Percentiles rank a stretch among this genome's conserved stretches.
phyloP scores from a whole-genome alignment of 2,888 invertebrate species.

The Dynastes tityus region DNA sequence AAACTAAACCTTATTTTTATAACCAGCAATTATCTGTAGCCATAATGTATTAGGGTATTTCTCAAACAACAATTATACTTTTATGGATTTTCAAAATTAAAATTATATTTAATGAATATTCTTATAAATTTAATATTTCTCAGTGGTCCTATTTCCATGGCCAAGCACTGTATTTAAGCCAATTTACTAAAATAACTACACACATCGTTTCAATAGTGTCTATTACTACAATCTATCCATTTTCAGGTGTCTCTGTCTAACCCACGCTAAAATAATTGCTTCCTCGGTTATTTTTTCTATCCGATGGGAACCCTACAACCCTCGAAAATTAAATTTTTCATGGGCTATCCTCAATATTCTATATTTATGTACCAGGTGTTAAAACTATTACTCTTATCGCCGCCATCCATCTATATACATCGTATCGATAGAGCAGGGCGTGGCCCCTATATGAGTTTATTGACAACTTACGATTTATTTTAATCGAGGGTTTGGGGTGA shows the following conservation, averaged over 20 bases:
- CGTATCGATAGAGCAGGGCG: conserved; percentile 32
- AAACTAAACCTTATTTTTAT: too few species aligned
- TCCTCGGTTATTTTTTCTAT: conserved; percentile 14
- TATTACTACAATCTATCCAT: too few species aligned
- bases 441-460: conserved; percentile 60
- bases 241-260: neutral
- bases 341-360: conserved; percentile 15
- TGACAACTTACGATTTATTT: conserved; percentile 57
- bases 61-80: too few species aligned
- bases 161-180: too few species aligned
- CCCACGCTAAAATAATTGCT: conserved; percentile 3
- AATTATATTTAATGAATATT: too few species aligned
- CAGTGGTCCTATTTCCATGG: too few species aligned
- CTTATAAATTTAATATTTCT: too few species aligned
- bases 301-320: neutral
- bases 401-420: conserved; percentile 44
- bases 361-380: conserved; percentile 31
- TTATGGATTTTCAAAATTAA: too few species aligned
- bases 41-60: too few species aligned
- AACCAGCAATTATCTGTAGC: too few species aligned
- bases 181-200: too few species aligned
- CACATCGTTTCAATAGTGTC: too few species aligned
- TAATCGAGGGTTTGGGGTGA: conserved; percentile 54
- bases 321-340: conserved; percentile 16
- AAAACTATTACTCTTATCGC: conserved; percentile 40